phyloP scores from a whole-genome alignment of 2,888 invertebrate genomes.

The Ceratothoa steindachneri region DNA sequence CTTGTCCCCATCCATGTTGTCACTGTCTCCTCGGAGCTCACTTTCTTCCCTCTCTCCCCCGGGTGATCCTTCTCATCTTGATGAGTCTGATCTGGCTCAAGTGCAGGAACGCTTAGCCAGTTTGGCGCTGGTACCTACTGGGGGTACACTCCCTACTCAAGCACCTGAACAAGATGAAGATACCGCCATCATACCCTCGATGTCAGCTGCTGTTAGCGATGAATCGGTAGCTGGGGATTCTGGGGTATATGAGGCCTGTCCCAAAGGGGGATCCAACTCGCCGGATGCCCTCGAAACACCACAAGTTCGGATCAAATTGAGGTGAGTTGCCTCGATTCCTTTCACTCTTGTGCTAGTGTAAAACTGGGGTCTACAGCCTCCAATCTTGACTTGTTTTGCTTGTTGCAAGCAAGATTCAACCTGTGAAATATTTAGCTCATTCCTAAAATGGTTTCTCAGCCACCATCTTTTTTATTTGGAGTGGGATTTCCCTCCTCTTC shows the following conservation, averaged over 20 bases:
- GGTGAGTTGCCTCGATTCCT: constrained; percentile 56
- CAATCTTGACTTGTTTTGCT: too few relatives aligned
- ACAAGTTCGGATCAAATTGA: constrained; percentile 86
- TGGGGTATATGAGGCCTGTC: constrained; percentile 84
- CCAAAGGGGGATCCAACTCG: constrained; percentile 54
- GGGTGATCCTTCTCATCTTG: constrained; percentile 51
- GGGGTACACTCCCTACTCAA: constrained; percentile 3
- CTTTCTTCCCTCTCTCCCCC: constrained; percentile 83
- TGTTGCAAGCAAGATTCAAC: too few relatives aligned
- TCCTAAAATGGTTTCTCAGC: too few relatives aligned
- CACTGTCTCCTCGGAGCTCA: constrained; percentile 78
- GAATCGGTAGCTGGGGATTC: constrained; percentile 95
- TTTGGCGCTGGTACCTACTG: constrained; percentile 22
- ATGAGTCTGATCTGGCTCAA: constrained; percentile 60
- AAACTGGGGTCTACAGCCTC: too few relatives aligned
- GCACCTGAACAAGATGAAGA: constrained; percentile 32
- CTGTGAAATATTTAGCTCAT: too few relatives aligned
- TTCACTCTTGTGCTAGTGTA: too few relatives aligned
- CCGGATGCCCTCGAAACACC: constrained; percentile 64
- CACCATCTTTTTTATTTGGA: too few relatives aligned
- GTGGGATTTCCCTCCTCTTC: too few relatives aligned
- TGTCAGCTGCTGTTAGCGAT: constrained; percentile 93
- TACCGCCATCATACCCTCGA: constrained; percentile 52
- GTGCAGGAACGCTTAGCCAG: constrained; percentile 36
- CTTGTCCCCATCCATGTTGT: constrained; percentile 67